Percentiles rank a stretch among this genome's conserved stretches.
Conservation (phyloP, 1,140 invertebrate genomes). For the Goniozus legneri region DNA sequence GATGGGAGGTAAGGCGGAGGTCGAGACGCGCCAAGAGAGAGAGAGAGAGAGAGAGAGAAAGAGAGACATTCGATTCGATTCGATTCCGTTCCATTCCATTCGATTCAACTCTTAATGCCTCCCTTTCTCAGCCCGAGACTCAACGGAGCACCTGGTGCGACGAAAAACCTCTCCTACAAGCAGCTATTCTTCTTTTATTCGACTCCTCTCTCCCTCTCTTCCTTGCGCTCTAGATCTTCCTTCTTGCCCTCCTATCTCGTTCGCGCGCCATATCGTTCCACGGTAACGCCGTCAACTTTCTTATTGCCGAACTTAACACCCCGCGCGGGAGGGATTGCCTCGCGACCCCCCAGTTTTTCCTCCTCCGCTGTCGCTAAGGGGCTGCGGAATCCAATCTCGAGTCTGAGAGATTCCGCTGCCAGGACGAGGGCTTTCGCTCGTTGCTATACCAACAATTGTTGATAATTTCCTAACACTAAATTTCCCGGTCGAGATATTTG, state of each 20-base stretch:
- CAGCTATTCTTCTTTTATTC: slow-evolving; percentile 9
- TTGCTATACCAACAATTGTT: no score
- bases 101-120: slow-evolving; percentile 49
- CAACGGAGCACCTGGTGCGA: slow-evolving; percentile 33
- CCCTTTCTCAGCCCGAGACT: slow-evolving; percentile 23
- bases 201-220: not conserved
- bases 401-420: no score
- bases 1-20: slow-evolving; percentile 23
- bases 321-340: slow-evolving; percentile 40
- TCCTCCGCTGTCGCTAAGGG: no score
- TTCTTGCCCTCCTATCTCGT: not conserved
- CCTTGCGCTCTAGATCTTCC: slow-evolving; percentile 1
- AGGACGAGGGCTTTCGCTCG: no score
- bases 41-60: slow-evolving; percentile 7
- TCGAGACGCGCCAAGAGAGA: slow-evolving; percentile 13
- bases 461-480: no score
- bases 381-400: no score
- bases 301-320: slow-evolving; percentile 51
- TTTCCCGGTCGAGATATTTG: no score
- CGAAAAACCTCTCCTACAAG: slow-evolving; percentile 10
- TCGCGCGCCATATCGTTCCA: not conserved
- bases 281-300: slow-evolving; percentile 33
- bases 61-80: slow-evolving; percentile 21
- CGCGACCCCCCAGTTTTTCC: slow-evolving; percentile 25
- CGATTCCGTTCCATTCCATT: slow-evolving; percentile 33